phyloP scores from a whole-genome alignment of 2,113 vertebrate genomes.

The Chamaea fasciata region DNA sequence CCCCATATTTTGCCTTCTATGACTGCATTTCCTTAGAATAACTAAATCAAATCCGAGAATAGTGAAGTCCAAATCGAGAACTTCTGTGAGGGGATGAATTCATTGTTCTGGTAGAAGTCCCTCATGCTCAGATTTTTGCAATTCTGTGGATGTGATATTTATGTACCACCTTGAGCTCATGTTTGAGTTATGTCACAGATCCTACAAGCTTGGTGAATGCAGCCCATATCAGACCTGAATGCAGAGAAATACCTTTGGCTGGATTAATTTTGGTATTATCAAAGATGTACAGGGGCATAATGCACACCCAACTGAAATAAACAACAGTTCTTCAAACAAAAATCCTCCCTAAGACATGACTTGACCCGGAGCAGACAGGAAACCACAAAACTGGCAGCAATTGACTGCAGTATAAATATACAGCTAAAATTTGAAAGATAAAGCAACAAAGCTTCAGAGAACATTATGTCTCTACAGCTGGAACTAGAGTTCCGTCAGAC shows the following conservation, averaged over 20 bases:
- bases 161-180: neutral
- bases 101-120: neutral
- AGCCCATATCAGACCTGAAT: neutral
- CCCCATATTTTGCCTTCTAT: neutral
- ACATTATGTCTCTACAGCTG: neutral
- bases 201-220: neutral
- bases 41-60: neutral
- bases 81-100: neutral
- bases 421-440: neutral
- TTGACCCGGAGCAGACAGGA: neutral
- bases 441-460: conserved; percentile 15
- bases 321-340: neutral
- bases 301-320: neutral
- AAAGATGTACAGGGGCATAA: neutral
- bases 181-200: neutral
- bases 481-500: neutral
- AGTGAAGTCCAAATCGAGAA: neutral
- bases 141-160: neutral
- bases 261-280: neutral
- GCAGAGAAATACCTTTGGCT: neutral
- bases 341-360: neutral
- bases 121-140: neutral
- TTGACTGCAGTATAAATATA: neutral
- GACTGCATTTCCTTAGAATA: neutral
- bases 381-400: neutral